Evolutionary conservation across 2,113 vertebrate species (phyloP).

Genomic region (Bubalus kerabau): DNA sequence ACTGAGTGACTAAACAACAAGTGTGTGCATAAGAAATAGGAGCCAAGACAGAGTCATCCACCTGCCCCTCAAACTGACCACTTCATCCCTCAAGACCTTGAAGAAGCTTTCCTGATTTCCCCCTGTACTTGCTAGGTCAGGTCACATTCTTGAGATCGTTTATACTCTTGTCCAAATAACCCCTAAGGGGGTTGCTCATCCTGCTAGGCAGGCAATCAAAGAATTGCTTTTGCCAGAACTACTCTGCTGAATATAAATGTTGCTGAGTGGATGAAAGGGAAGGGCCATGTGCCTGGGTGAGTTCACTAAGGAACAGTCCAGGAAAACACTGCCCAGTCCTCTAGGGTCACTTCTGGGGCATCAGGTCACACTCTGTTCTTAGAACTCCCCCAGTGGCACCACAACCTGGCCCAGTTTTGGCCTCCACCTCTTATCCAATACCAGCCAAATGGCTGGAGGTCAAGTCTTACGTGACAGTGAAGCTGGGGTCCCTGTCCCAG

Average conservation of each 20-base stretch:
- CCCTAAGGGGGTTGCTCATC: background rate
- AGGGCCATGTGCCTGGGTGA: background rate
- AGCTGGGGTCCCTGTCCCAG: background rate
- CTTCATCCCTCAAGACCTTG: background rate
- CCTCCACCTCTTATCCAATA: background rate
- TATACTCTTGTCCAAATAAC: conserved; percentile 21
- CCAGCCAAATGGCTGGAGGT: accelerated
- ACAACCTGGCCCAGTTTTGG: background rate
- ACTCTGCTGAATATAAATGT: conserved; percentile 8
- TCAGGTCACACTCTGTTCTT: background rate
- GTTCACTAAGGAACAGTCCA: background rate
- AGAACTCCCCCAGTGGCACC: background rate
- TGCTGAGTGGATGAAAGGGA: background rate
- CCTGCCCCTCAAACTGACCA: background rate
- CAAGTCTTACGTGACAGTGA: background rate
- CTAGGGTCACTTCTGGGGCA: background rate
- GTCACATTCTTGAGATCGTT: conserved; percentile 40
- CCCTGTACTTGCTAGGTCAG: background rate
- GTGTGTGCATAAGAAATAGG: background rate
- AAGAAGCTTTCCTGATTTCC: background rate
- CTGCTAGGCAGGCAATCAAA: background rate
- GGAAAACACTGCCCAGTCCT: background rate
- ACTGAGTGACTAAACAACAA: background rate
- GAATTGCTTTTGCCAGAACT: background rate
- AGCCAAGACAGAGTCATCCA: background rate